These are phyloP conservation scores for Macrocentrus cingulum DNA, from an alignment of 1,140 invertebrate species.

Conservation along the genomic window DNA sequence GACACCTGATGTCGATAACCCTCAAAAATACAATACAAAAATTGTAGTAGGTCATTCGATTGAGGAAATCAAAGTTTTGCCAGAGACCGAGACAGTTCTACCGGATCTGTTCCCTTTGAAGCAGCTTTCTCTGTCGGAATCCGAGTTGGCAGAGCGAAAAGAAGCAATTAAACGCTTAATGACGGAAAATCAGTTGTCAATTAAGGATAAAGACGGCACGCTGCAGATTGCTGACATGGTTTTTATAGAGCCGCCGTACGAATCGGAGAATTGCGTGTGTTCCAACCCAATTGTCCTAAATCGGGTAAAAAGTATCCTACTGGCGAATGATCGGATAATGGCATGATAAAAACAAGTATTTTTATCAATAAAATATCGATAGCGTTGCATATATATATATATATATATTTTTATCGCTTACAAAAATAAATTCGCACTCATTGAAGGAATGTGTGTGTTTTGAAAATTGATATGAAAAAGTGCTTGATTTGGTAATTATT, in stretches of 20 bases:
- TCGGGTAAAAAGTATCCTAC: slow-evolving; percentile 44
- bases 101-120: slow-evolving; percentile 43
- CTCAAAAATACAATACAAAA: slow-evolving; percentile 37
- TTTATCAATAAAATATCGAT: too few relatives aligned
- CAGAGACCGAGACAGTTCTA: slow-evolving; percentile 28
- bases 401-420: too few relatives aligned
- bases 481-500: too few relatives aligned
- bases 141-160: slow-evolving; percentile 35
- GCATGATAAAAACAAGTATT: too few relatives aligned
- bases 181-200: slow-evolving; percentile 44
- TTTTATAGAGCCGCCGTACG: slow-evolving; percentile 50
- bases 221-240: slow-evolving; percentile 44
- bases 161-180: slow-evolving; percentile 40
- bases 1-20: slow-evolving; percentile 28
- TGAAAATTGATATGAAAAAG: too few relatives aligned
- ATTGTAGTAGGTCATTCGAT: slow-evolving; percentile 43
- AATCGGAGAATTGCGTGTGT: slow-evolving; percentile 43
- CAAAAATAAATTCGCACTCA: too few relatives aligned
- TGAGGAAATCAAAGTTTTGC: slow-evolving; percentile 39
- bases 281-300: slow-evolving; percentile 46
- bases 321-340: too few relatives aligned
- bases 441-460: too few relatives aligned
- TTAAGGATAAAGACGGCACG: slow-evolving; percentile 40
- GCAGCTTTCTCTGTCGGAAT: slow-evolving; percentile 29
- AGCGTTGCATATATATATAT: too few relatives aligned